Base-by-base conservation (phyloP, 2,113 vertebrate genomes). In the Trogon melanurus region DNA sequence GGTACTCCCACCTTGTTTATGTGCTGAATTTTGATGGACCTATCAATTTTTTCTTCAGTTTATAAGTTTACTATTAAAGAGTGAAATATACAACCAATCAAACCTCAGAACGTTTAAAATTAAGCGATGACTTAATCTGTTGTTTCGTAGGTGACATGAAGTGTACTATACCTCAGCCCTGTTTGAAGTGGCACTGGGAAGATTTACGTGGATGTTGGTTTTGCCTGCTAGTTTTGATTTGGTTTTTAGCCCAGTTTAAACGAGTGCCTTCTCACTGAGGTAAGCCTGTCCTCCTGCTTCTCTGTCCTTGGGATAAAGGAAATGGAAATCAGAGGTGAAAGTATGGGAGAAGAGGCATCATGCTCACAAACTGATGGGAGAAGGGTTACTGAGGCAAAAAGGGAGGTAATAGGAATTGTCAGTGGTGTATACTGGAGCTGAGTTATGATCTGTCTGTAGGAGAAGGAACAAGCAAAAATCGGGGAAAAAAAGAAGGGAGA, bases 141-240 rank as follows among this genome's bases (percentile, higher is more conserved):
- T 67, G 22, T 95, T 58, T 75, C 36, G 26, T 53, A 45, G 26
- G 13, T 75, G 70, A 17, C 32, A 22, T 26, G 70, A 75, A 38
- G n/a, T 36, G 36, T 67, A 15, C 44, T 64, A 7, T 57, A 65
- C 11, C 19, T 14, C 22, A 69, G 8, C 20, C 51, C 29, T 75
- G 5, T 14, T 74, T 69, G 41, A 53, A 84, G 41, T 60, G 26
- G 6, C 8, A 12, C 32, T 48, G 27, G 34, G 34, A 38, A 76
- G 45, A 48, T 18, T 21, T 34, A 51, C 6, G 20, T 41, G 25
- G 64, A 65, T 0, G 0, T 1, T 41, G 41, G 11, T 0, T 41
- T 81, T 26, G 18, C 72, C 19, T 41, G 11, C 27, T 54, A 15
- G 5, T 18, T 89, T 70, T 71, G 16, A 6, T 85, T 45, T 19